Evolutionary conservation across 2,113 vertebrate species (phyloP).

Genomic region (Holacanthus passer): DNA sequence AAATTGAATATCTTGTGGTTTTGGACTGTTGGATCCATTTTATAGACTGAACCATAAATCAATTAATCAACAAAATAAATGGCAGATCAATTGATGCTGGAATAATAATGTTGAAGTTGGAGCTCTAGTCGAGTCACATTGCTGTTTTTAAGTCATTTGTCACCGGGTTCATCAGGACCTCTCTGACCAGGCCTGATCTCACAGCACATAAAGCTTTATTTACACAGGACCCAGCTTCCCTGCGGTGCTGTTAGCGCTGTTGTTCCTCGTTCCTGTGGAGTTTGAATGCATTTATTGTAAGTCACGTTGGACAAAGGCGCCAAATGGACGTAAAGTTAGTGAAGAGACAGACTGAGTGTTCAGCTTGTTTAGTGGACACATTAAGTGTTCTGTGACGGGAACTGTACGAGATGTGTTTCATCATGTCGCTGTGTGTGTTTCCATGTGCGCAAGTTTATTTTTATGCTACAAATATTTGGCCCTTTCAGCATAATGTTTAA

Average conservation of each 20-base stretch:
- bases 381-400: constrained; percentile 61
- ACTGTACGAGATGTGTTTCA: constrained; percentile 39
- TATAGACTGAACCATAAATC: not conserved
- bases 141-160: not conserved
- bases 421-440: not conserved
- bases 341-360: not conserved
- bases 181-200: constrained; percentile 5
- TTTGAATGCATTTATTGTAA: constrained; percentile 3
- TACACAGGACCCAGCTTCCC: constrained; percentile 19
- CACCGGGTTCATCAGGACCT: not conserved
- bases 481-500: not conserved
- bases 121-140: not conserved
- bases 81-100: not conserved
- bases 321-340: not conserved
- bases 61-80: not conserved
- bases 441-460: not conserved
- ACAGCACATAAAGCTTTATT: constrained; percentile 32
- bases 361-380: constrained; percentile 34
- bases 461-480: not conserved
- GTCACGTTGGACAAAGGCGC: constrained; percentile 8
- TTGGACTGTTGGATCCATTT: no score
- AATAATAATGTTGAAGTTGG: not conserved
- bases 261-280: not conserved
- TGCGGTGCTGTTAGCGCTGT: not conserved
- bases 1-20: not conserved